Base-by-base conservation (phyloP, 2,797 vertebrate genomes). In the Cyprinodon diabolis region DNA sequence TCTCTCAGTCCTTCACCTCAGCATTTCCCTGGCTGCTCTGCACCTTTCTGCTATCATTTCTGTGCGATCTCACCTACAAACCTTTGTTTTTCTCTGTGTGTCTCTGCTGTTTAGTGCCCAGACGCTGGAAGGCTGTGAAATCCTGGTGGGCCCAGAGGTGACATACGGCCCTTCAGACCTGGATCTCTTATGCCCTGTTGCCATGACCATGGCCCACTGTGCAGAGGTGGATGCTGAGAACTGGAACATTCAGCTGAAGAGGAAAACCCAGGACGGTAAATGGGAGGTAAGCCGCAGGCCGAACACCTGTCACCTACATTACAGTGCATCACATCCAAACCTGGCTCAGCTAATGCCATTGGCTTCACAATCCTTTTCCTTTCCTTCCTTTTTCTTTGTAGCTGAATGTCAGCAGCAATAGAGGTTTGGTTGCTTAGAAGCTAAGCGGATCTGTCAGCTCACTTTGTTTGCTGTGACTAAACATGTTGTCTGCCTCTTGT, bases 171-270 rank as follows among this genome's bases (percentile, higher is more conserved):
- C 98, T 43, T 92, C 94, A 0, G 96, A 96, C 54, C 90, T 98
- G 84, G 91, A 93, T 0, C 93, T 96, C 68, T 95, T 94, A 90
- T 96, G 95, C 1, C 98, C 97, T 0, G 95, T 97, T 51, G 97
- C 97, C 67, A 90, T 99, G 95, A 98, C 96, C 25, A 95, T 99
- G 69, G 96, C 98, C 0, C 98, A 99, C 93, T 98, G 97, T 13
- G 97, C 96, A 0, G 95, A 98, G 49, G 94, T 96, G 56, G 96
- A 95, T 17, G 71, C 94, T 0, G 96, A 98, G 82, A 96, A 97
- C 93, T 99, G 98, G 98, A 97, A 92, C 84, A 95, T 99, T 84
- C 96, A 95, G 89, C 92, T 99, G 60, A 97, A 96, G 80, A 97
- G 95, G 87, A 95, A 95, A 89, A 96, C 90, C 0, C 95, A 93